phyloP scores from a whole-genome alignment of 2,797 vertebrate genomes.

The Cephalopachus bancanus region DNA sequence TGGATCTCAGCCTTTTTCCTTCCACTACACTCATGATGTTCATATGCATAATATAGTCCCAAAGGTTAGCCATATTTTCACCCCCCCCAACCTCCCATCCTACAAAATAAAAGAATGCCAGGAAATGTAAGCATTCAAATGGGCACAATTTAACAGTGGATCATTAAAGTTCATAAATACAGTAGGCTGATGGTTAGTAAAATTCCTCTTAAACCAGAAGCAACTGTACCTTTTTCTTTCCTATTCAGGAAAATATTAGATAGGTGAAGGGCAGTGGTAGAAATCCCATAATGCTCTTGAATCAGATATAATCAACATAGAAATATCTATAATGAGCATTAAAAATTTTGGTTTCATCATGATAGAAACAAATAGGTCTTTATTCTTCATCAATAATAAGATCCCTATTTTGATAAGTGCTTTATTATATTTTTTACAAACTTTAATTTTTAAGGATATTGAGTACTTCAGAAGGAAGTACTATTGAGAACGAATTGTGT shows the following conservation, averaged over 20 bases:
- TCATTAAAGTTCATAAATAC: neutral
- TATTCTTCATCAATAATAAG: neutral
- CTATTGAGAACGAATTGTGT: neutral
- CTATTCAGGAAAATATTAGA: neutral
- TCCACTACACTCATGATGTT: neutral
- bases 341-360: neutral
- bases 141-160: neutral
- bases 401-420: constrained; percentile 10
- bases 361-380: neutral
- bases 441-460: constrained; percentile 24
- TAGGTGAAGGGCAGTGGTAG: neutral
- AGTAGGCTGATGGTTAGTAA: neutral
- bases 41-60: neutral
- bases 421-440: constrained; percentile 12
- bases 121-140: neutral
- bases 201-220: neutral
- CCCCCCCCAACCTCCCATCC: fast-evolving
- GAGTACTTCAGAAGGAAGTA: constrained; percentile 2
- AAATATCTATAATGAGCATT: neutral
- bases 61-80: neutral
- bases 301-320: neutral
- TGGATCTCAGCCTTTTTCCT: neutral
- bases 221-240: neutral
- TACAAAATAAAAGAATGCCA: neutral
- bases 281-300: neutral